Percentiles rank a stretch among this genome's conserved stretches.
phyloP scores from a whole-genome alignment of 1,140 invertebrate genomes.

The Acyrthosiphon pisum region DNA sequence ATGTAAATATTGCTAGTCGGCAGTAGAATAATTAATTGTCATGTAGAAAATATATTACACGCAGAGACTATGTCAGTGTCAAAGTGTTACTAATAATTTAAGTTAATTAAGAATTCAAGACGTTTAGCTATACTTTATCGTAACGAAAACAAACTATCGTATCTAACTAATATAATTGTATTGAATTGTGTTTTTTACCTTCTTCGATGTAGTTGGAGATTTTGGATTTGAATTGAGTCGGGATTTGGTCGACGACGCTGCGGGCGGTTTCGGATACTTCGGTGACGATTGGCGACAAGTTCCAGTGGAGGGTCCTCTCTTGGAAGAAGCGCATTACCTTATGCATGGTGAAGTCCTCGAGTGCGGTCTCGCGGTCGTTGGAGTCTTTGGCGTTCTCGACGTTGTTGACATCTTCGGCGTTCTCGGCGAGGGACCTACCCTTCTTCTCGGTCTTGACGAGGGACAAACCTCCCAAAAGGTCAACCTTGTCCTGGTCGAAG shows the following conservation, averaged over 20 bases:
- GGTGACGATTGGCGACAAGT: conserved; percentile 65
- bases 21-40: not conserved
- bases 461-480: conserved; percentile 68
- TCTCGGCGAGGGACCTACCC: conserved; percentile 58
- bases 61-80: not conserved
- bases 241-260: conserved; percentile 64
- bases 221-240: conserved; percentile 66
- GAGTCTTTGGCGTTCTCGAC: conserved; percentile 66
- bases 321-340: conserved; percentile 68
- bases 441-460: conserved; percentile 65
- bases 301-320: conserved; percentile 68
- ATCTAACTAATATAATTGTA: not conserved
- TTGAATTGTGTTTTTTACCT: conserved; percentile 63
- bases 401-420: conserved; percentile 64
- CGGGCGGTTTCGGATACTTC: conserved; percentile 67
- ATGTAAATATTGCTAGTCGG: not conserved
- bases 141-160: not conserved
- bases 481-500: conserved; percentile 69
- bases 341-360: conserved; percentile 70
- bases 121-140: not conserved
- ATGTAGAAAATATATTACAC: not conserved
- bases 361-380: conserved; percentile 67
- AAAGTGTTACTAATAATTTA: not conserved
- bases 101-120: not conserved
- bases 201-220: conserved; percentile 69